Percentiles rank a stretch among this genome's conserved stretches.
Evolutionary conservation across 2,113 vertebrate species (phyloP).

Genomic region (Cebus imitator): DNA sequence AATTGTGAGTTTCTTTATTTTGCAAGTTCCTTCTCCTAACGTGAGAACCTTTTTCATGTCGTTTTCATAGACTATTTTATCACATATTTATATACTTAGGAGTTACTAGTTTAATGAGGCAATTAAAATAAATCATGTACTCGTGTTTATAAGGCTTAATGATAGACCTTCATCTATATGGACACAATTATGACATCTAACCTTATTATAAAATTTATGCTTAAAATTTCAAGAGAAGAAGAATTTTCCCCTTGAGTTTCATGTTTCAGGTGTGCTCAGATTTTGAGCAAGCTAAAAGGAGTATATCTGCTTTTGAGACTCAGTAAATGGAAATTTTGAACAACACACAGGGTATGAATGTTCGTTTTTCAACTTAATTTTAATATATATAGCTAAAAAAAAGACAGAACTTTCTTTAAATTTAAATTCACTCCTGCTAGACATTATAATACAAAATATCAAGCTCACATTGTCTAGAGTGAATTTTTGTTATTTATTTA

Average conservation of each 20-base stretch:
- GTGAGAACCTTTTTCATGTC: not conserved
- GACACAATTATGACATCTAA: slow-evolving; percentile 55
- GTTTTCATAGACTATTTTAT: slow-evolving; percentile 46
- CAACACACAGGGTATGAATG: not conserved
- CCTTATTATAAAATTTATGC: slow-evolving; percentile 46
- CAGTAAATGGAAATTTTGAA: slow-evolving; percentile 40
- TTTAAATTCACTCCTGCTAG: slow-evolving; percentile 30
- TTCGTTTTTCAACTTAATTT: slow-evolving; percentile 46
- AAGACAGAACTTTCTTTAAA: slow-evolving; percentile 17
- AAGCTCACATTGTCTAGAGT: not conserved
- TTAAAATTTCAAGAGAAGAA: slow-evolving; percentile 27
- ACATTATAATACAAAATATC: not conserved
- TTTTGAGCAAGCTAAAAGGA: slow-evolving; percentile 35
- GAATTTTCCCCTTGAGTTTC: slow-evolving; percentile 7
- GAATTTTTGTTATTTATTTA: not conserved
- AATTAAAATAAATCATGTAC: slow-evolving; percentile 54
- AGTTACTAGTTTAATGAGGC: slow-evolving; percentile 60
- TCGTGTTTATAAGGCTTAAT: slow-evolving; percentile 69
- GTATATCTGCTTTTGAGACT: slow-evolving; percentile 13
- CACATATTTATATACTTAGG: slow-evolving; percentile 53
- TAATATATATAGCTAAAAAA: slow-evolving; percentile 41
- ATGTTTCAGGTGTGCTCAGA: slow-evolving; percentile 52
- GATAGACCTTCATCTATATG: slow-evolving; percentile 36
- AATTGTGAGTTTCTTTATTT: slow-evolving; percentile 69
- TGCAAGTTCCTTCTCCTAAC: not conserved